Evolutionary conservation across 92 coral and sea anemone genomes (phyloP), one percentile per base, ranked within the genome.

Genomic region (Desmophyllum pertusum): DNA sequence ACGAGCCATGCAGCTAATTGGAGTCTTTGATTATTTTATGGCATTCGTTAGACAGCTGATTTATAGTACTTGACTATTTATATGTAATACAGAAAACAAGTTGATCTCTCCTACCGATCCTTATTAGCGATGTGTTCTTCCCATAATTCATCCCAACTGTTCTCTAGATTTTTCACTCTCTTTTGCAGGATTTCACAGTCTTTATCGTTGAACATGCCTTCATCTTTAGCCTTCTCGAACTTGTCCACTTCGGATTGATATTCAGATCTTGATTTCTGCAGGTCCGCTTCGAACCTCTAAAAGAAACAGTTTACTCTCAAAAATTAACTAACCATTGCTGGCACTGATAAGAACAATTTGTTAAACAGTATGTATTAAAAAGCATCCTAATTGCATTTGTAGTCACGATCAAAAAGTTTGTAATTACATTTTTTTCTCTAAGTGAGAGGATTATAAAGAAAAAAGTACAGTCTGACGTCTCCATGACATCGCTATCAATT

Each of bases 61-160:
- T n/a, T n/a, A n/a, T n/a, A n/a, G n/a, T n/a, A n/a, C n/a, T n/a
- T n/a, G n/a, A n/a, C n/a, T n/a, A n/a, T n/a, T n/a, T n/a, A n/a
- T n/a, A 57, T 57, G n/a, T 57, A 7, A 57, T 6, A 57, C 51
- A 57, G 63, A 29, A 5, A 57, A 57, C 35, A 39, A 31, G 29
- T 51, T 33, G 15, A 1, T 77, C 38, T 65, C 36, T 48, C 84
- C 51, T 70, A 80, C 84, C 84, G 68, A 37, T 52, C 66, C 51
- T 67, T 80, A 51, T 80, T 80, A 18, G 1, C 38, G 57, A 48
- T 15, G 37, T 67, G 67, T 35, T 80, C 84, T 31, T 29, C 42
- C 84, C 76, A 50, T 31, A 80, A 48, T 25, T 37, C 66, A 23
- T 80, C 76, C 84, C 84, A 80, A 18, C 76, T 21, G 30, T 42